phyloP scores from a whole-genome alignment of 92 coral and sea anemone genomes.

The Muricea muricata region DNA sequence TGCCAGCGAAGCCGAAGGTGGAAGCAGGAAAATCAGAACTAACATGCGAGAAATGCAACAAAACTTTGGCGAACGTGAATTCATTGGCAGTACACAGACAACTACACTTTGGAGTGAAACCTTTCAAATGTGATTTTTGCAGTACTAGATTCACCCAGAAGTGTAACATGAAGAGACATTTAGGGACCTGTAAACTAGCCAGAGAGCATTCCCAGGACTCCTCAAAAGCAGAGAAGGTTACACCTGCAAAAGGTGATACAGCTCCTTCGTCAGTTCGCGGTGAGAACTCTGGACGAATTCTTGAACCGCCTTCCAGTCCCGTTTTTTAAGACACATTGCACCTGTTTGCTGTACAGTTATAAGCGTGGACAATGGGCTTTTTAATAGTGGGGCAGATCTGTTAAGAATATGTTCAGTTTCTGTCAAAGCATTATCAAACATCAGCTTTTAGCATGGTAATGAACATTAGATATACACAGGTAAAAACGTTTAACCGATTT shows the following conservation, averaged over 20 bases:
- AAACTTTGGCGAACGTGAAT: not conserved
- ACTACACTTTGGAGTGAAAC: not conserved
- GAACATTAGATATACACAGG: too few species aligned
- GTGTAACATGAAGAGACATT: constrained; percentile 23
- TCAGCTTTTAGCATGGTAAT: too few species aligned
- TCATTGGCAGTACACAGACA: constrained; percentile 14
- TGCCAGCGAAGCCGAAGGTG: not conserved
- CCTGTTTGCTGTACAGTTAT: not conserved
- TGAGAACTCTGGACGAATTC: not conserved
- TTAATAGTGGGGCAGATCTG: too few species aligned
- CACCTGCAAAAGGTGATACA: not conserved
- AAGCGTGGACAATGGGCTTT: not conserved
- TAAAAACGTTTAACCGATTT: too few species aligned
- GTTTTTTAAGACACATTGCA: not conserved
- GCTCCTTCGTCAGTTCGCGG: not conserved
- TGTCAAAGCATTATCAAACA: too few species aligned
- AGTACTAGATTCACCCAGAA: constrained; percentile 1
- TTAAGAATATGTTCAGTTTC: too few species aligned
- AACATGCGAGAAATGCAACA: constrained; percentile 4
- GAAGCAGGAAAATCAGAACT: not conserved
- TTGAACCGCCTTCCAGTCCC: not conserved
- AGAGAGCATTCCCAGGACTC: not conserved
- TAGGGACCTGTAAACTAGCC: not conserved
- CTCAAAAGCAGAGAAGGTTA: not conserved
- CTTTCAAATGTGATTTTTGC: constrained; percentile 35